Evolutionary conservation across 2,113 vertebrate genomes (phyloP), one percentile per base, ranked within the genome.

Genomic region (Macquaria australasica): DNA sequence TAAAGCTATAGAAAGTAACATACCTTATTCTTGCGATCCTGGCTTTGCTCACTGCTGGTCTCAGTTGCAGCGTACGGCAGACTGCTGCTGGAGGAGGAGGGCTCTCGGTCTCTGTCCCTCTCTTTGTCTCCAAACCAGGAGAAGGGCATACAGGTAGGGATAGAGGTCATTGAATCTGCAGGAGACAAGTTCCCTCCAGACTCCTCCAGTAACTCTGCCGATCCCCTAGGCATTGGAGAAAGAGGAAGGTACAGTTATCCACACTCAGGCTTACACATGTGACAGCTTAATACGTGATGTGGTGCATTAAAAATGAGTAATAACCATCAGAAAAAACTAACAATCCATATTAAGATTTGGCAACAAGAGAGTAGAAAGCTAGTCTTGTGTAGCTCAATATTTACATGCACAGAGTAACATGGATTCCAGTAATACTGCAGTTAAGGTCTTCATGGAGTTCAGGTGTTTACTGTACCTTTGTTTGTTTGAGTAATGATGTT

Each of bases 51-150:
- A 51, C 77, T 89, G 89, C 90, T 85, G 83, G 82, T 88, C 50
- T 97, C 97, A 20, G 94, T 93, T 4, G 95, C 88, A 45, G 92
- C 56, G 67, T 96, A 95, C 0, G 96, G 96, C 73, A 97, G 91
- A 74, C 95, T 97, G 89, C 95, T 97, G 77, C 96, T 96, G 55
- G 97, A 97, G 9, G 95, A 92, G 0, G 94, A 96, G 3, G 96
- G 95, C 83, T 98, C 96, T 62, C 91, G 85, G 80, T 96, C 95
- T 28, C 84, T 83, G 72, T 96, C 97, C 84, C 95, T 96, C 67
- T 97, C 97, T 91, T 96, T 97, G 90, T 98, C 97, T 81, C 97
- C 97, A 88, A 98, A 98, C 97, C 97, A 98, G 89, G 96, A 97
- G 92, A 98, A 98, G 71, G 97, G 97, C 96, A 98, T 97, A 72